Evolutionary conservation across 1,140 invertebrate genomes (phyloP).

Genomic region (Luehdorfia chinensis): DNA sequence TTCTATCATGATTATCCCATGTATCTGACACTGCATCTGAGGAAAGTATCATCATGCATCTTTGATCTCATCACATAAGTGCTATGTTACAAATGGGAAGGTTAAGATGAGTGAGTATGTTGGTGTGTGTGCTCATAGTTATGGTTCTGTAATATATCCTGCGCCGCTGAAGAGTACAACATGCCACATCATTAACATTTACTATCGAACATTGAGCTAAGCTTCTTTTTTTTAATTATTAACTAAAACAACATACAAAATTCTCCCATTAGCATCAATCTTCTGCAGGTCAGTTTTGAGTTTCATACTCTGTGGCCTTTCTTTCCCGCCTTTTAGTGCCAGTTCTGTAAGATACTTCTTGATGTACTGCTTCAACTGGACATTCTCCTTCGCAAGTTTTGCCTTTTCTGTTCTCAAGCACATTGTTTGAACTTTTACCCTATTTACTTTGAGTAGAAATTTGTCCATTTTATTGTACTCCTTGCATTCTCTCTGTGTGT

Average conservation of each 20-base stretch:
- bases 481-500: conserved; percentile 56
- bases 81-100: too few species aligned
- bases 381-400: conserved; percentile 62
- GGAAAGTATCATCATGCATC: too few species aligned
- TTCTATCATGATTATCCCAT: too few species aligned
- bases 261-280: conserved; percentile 33
- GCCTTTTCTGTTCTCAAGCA: conserved; percentile 60
- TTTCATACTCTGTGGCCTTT: conserved; percentile 54
- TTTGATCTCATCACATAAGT: too few species aligned
- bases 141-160: too few species aligned
- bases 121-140: too few species aligned
- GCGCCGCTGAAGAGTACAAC: too few species aligned
- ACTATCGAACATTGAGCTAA: too few species aligned
- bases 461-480: conserved; percentile 68
- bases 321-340: conserved; percentile 54
- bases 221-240: too few species aligned
- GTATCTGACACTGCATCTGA: too few species aligned
- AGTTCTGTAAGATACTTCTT: conserved; percentile 69
- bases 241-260: conserved; percentile 45
- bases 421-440: conserved; percentile 60
- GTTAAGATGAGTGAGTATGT: too few species aligned
- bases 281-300: conserved; percentile 45
- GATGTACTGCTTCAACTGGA: conserved; percentile 67
- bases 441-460: conserved; percentile 67
- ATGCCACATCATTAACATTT: too few species aligned